Evolutionary conservation across 2,888 invertebrate genomes (phyloP).

Genomic region (Tipula lateralis): DNA sequence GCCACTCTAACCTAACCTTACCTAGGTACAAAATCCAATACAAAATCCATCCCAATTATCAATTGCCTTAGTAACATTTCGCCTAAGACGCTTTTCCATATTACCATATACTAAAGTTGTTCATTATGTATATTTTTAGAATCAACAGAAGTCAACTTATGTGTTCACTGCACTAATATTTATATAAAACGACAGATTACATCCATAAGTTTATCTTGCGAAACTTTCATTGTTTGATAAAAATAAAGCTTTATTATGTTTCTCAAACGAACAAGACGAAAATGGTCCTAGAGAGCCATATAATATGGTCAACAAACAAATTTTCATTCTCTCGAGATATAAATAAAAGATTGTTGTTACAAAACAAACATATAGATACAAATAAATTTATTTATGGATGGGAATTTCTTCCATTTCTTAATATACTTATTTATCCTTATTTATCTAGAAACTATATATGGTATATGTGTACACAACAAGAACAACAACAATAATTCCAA

Average conservation of each 20-base stretch:
- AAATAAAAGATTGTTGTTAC: slow-evolving; percentile 19
- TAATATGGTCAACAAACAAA: slow-evolving; percentile 20
- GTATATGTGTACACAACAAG: background rate
- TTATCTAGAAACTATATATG: background rate
- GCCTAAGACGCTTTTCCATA: no score
- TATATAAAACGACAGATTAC: background rate
- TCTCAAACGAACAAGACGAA: background rate
- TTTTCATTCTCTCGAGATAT: background rate
- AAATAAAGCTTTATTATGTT: background rate
- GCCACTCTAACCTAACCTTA: no score
- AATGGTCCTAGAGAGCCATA: background rate
- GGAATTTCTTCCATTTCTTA: background rate
- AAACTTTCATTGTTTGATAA: background rate
- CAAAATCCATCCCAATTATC: no score
- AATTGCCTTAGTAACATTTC: no score
- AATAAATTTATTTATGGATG: background rate
- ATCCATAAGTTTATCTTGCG: background rate
- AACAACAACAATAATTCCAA: background rate
- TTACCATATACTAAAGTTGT: no score
- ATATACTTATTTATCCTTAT: slow-evolving; percentile 13
- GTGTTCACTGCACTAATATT: background rate
- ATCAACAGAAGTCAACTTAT: background rate
- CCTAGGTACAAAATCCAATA: no score
- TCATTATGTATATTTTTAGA: no score
- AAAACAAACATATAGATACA: background rate